These are phyloP conservation scores for Globia sparganii DNA, from an alignment of 2,888 invertebrate species.

Conservation along the genomic window DNA sequence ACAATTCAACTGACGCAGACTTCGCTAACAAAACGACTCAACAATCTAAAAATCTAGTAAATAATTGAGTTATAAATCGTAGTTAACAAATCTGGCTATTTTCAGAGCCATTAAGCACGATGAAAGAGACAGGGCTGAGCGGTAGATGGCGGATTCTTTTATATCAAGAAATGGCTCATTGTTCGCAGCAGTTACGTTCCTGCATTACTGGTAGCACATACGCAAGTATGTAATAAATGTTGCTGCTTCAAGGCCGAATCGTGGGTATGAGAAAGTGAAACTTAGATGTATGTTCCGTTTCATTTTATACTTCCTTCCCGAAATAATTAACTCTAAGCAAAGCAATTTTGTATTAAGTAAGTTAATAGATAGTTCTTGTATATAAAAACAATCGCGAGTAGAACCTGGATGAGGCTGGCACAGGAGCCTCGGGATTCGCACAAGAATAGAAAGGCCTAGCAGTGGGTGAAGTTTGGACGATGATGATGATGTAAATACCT, in stretches of 20 bases:
- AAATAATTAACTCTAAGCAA: not conserved
- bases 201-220: constrained; percentile 37
- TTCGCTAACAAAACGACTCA: constrained; percentile 45
- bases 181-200: constrained; percentile 50
- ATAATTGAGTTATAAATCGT: constrained; percentile 69
- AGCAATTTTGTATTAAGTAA: not conserved
- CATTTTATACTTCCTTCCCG: constrained; percentile 12
- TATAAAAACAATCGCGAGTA: not conserved
- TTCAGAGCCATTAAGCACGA: constrained; percentile 70
- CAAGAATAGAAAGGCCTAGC: not conserved
- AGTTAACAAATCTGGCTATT: constrained; percentile 66
- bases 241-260: constrained; percentile 50
- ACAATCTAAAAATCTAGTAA: constrained; percentile 60
- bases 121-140: constrained; percentile 61
- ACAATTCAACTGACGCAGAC: constrained; percentile 35
- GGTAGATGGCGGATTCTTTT: constrained; percentile 59
- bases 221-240: constrained; percentile 40
- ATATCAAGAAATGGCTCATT: constrained; percentile 66
- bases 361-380: not conserved
- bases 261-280: constrained; percentile 61
- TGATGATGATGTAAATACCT: not conserved
- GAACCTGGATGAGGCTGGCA: not conserved
- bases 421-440: not conserved
- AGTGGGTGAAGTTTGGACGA: not conserved
- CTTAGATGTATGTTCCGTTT: constrained; percentile 29